A percentile compares a stretch with the other conserved stretches of the same genome.
phyloP scores from a whole-genome alignment of 2,888 invertebrate species.

The Orthosia gothica region DNA sequence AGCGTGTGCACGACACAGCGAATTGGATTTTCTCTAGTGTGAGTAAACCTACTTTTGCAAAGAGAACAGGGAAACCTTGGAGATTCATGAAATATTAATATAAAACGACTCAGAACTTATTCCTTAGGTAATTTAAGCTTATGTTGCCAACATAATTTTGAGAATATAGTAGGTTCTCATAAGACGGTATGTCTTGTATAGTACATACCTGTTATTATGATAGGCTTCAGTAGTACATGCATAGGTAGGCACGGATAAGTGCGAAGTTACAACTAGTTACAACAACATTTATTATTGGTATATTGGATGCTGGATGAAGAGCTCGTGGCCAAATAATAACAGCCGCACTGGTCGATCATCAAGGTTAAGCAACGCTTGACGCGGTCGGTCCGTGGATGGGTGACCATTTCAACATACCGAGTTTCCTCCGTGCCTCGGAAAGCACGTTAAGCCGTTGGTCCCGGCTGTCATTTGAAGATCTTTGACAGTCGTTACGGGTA shows the following conservation, averaged over 20 bases:
- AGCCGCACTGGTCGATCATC: too few relatives aligned
- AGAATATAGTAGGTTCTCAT: slow-evolving; percentile 52
- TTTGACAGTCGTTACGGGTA: too few relatives aligned
- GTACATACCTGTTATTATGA: slow-evolving; percentile 21
- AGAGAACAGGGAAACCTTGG: slow-evolving; percentile 89
- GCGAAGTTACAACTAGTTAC: background rate
- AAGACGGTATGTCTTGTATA: slow-evolving; percentile 19
- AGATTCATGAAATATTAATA: slow-evolving; percentile 89
- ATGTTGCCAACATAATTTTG: slow-evolving; percentile 74
- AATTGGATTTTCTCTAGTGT: slow-evolving; percentile 91
- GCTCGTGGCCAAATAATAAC: too few relatives aligned
- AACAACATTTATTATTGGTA: slow-evolving; percentile 1
- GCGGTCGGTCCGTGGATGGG: too few relatives aligned
- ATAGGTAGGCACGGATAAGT: background rate
- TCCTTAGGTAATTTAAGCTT: slow-evolving; percentile 81
- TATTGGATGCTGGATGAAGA: too few relatives aligned
- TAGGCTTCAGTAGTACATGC: slow-evolving; percentile 2
- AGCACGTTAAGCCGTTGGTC: too few relatives aligned
- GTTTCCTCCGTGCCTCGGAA: too few relatives aligned
- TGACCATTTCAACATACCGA: too few relatives aligned
- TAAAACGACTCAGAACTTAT: slow-evolving; percentile 84
- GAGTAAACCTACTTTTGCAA: slow-evolving; percentile 91
- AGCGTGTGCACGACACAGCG: slow-evolving; percentile 87
- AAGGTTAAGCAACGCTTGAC: too few relatives aligned
- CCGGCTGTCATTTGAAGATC: too few relatives aligned